Evolutionary conservation across 1,140 invertebrate genomes (phyloP).

Genomic region (Monomorium pharaonis): DNA sequence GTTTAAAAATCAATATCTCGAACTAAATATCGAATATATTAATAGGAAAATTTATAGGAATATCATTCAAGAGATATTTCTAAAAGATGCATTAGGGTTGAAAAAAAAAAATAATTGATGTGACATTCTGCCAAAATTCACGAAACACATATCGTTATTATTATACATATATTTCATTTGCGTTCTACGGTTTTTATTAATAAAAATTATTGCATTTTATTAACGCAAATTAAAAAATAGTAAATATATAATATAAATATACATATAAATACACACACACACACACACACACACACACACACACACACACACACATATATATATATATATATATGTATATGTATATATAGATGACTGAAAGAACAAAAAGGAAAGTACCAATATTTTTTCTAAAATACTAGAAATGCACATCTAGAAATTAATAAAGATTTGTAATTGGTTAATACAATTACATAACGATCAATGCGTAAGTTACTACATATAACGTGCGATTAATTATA

Average conservation of each 20-base stretch:
- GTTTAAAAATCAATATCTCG: slow-evolving; percentile 61
- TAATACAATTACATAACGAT: slow-evolving; percentile 51
- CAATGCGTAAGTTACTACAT: slow-evolving; percentile 29
- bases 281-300: too few species aligned
- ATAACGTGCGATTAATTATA: slow-evolving; percentile 19
- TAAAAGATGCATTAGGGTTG: slow-evolving; percentile 45
- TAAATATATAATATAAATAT: slow-evolving; percentile 32
- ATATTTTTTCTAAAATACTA: slow-evolving; percentile 33
- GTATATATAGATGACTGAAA: slow-evolving; percentile 45
- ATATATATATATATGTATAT: too few species aligned
- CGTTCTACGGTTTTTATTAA: slow-evolving; percentile 2
- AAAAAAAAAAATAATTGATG: slow-evolving; percentile 25
- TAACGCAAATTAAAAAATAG: slow-evolving; percentile 28
- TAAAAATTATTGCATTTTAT: slow-evolving; percentile 26
- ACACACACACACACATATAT: too few species aligned
- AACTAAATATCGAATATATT: slow-evolving; percentile 39
- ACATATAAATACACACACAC: too few species aligned
- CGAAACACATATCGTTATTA: background rate
- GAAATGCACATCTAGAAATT: slow-evolving; percentile 27
- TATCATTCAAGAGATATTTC: slow-evolving; percentile 58
- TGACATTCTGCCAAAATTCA: slow-evolving; percentile 49
- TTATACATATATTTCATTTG: slow-evolving; percentile 48
- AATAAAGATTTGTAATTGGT: slow-evolving; percentile 34
- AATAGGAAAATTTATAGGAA: slow-evolving; percentile 56
- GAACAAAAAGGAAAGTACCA: slow-evolving; percentile 56